Base-by-base conservation (phyloP, 2,797 vertebrate genomes). In the Nyctibius grandis region DNA sequence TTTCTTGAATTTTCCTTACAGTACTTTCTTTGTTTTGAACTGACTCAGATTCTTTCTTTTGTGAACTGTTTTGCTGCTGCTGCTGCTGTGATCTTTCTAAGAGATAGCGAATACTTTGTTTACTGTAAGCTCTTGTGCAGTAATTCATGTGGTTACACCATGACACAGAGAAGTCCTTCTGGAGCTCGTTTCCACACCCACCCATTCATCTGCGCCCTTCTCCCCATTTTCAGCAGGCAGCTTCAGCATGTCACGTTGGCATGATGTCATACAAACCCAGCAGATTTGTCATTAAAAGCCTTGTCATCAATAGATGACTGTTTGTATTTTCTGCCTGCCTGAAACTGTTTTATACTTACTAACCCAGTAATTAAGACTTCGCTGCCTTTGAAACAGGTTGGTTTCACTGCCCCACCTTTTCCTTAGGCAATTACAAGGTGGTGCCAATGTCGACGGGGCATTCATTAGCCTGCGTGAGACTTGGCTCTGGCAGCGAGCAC, bases 41-140 rank as follows among this genome's bases (percentile, higher is more conserved):
- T 96, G 94, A 96, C 86, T 97, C 95, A 96, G 86, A 93, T 91
- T 93, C 60, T 90, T 90, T 87, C 88, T 93, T 91, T 61, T 95
- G 85, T 80, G 91, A 96, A 82, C 77, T 93, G 82, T 85, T 96
- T 96, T 74, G 65, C 90, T 97, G 82, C 61, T 80, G 82, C 61
- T 80, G 42, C 87, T 84, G 65, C 91, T 93, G 84, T 92, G 93
- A 95, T 96, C 91, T 95, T 94, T 83, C 67, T 88, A 59, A 95
- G 94, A 95, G 96, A 96, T 96, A 93, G 86, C 94, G 90, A 94
- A 89, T 74, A 85, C 84, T 95, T 95, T 97, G 95, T 97, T 97
- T 97, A 97, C 94, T 89, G 92, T 97, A 94, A 95, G 86, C 90
- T 96, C 73, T 95, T 93, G 85, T 72, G 91, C 84, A 78, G 95